phyloP scores from a whole-genome alignment of 2,797 vertebrate species.

The Poecilia picta region DNA sequence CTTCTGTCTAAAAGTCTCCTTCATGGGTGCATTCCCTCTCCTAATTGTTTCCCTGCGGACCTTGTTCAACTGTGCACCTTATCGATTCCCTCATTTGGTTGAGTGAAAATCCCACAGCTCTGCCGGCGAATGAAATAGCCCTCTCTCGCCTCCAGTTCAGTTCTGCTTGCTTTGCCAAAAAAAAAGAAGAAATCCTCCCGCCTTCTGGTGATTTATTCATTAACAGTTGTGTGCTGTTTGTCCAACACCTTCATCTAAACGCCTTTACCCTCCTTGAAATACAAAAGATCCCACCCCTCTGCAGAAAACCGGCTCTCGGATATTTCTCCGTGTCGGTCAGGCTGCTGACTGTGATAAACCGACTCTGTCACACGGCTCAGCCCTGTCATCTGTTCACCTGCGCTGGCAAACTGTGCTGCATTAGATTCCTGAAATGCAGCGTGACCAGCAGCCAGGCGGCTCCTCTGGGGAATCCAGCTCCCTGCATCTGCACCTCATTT shows the following conservation, averaged over 20 bases:
- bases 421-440: constrained; percentile 41
- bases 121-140: constrained; percentile 27
- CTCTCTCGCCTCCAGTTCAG: constrained; percentile 34
- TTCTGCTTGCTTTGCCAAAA: constrained; percentile 41
- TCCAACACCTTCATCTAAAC: constrained; percentile 56
- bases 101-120: constrained; percentile 51
- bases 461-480: constrained; percentile 31
- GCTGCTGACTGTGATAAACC: constrained; percentile 27
- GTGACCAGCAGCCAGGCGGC: constrained; percentile 36
- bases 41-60: constrained; percentile 75
- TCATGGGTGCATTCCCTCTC: constrained; percentile 47
- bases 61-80: constrained; percentile 49
- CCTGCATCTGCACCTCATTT: constrained; percentile 58
- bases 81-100: constrained; percentile 73
- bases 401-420: constrained; percentile 53
- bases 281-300: constrained; percentile 45
- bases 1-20: constrained; percentile 41
- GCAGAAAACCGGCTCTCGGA: constrained; percentile 46
- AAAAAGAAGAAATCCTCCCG: constrained; percentile 12
- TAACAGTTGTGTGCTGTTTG: constrained; percentile 56
- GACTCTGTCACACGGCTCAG: constrained; percentile 18
- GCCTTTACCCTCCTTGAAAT: constrained; percentile 27
- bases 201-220: constrained; percentile 42
- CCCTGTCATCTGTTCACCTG: constrained; percentile 49
- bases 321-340: constrained; percentile 45